phyloP scores from a whole-genome alignment of 2,888 invertebrate species.

The Drosophila vallismaia region DNA sequence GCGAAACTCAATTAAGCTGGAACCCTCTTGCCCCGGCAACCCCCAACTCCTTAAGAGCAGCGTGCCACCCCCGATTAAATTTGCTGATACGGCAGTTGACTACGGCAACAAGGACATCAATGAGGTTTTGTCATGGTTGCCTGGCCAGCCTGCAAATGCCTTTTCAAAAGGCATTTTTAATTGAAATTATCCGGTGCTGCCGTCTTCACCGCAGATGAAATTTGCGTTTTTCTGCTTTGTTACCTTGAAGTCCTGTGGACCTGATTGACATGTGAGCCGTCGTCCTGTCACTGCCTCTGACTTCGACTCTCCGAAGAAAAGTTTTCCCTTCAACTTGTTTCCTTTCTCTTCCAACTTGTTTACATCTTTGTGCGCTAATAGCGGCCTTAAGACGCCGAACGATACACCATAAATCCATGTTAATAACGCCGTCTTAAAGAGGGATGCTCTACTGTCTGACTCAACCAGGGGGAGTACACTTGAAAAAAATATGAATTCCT shows the following conservation, averaged over 20 bases:
- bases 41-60: background rate
- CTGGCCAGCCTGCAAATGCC: constrained; percentile 57
- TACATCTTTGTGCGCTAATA: constrained; percentile 71
- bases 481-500: background rate
- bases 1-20: constrained; percentile 78
- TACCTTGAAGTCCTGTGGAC: constrained; percentile 42
- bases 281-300: background rate
- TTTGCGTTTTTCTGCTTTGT: constrained; percentile 69
- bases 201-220: constrained; percentile 49
- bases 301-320: background rate
- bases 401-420: constrained; percentile 77
- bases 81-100: constrained; percentile 69
- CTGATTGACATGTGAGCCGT: constrained; percentile 43
- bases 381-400: constrained; percentile 66
- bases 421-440: constrained; percentile 60
- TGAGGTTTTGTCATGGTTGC: constrained; percentile 64
- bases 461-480: constrained; percentile 29
- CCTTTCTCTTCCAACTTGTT: constrained; percentile 54
- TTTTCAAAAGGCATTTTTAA: constrained; percentile 73
- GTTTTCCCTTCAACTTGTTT: background rate
- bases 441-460: constrained; percentile 22
- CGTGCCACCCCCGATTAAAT: constrained; percentile 58
- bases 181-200: constrained; percentile 76
- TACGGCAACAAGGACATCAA: constrained; percentile 60
- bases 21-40: background rate